A percentile compares a stretch with the other conserved stretches of the same genome.
phyloP scores from a whole-genome alignment of 2,888 invertebrate genomes.

The Acrobasis repandana region DNA sequence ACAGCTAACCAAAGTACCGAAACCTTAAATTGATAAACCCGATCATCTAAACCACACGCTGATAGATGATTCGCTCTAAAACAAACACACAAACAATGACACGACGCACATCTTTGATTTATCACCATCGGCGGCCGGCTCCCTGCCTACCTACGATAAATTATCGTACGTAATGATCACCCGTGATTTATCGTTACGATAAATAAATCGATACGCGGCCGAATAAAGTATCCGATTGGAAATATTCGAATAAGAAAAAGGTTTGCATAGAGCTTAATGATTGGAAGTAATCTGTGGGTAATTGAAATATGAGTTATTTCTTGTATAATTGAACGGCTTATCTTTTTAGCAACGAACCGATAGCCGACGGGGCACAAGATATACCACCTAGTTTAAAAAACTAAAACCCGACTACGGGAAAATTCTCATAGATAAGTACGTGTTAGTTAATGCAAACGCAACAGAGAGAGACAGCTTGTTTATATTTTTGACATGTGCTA shows the following conservation, averaged over 20 bases:
- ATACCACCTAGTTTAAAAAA: no score
- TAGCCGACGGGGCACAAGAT: no score
- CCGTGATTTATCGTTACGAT: slow-evolving; percentile 73
- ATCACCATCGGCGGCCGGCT: slow-evolving; percentile 38
- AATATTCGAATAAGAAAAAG: slow-evolving; percentile 41
- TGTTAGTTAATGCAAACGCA: no score
- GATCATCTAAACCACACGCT: slow-evolving; percentile 7
- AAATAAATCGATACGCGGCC: slow-evolving; percentile 67
- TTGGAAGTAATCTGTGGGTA: slow-evolving; percentile 23
- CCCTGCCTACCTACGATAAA: slow-evolving; percentile 66
- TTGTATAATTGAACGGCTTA: no score
- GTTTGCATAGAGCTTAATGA: slow-evolving; percentile 43
- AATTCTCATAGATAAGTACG: no score
- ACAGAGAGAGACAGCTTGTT: no score
- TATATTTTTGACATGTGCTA: no score
- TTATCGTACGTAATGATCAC: slow-evolving; percentile 76
- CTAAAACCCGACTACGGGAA: no score
- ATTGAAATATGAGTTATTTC: background rate
- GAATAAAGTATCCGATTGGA: slow-evolving; percentile 52
- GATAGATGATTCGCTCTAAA: slow-evolving; percentile 30
- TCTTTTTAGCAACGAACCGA: no score
- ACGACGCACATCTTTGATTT: slow-evolving; percentile 47
- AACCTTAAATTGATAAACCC: slow-evolving; percentile 2
- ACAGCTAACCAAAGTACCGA: background rate
- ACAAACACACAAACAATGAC: slow-evolving; percentile 35